Evolutionary conservation across 2,797 vertebrate species (phyloP), one percentile per base, ranked within the genome.

Genomic region (Agapornis canus): DNA sequence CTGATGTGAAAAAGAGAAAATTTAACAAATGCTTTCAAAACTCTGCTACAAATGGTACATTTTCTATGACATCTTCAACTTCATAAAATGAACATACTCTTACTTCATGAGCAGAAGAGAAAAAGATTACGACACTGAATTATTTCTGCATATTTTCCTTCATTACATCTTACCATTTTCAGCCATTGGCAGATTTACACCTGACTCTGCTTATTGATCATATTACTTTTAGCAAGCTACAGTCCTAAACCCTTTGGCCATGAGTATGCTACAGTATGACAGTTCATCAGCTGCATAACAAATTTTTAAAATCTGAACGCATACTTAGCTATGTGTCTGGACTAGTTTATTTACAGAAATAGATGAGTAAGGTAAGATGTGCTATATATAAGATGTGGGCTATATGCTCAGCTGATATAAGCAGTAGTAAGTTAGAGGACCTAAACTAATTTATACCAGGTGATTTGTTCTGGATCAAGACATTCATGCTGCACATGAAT

Each of bases 181-280:
- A 75, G 23, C 37, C 26, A 47, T 13, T 3, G 14, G 39, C 18
- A 86, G 37, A 61, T 54, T 69, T 79, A 79, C 12, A 51, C 2
- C 11, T 52, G 16, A 65, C 22, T 14, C 42, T 63, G 19, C 13
- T 72, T 70, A n/a, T 7, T n/a, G 20, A 79, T 48, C 10, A 31
- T 22, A 59, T 23, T 40, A 43, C 25, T 90, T 77, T 27, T 29
- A 70, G 60, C 43, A 91, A 0, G 3, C 9, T 73, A n/a, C 29
- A 85, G 31, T 32, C 32, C 64, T 66, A 85, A 82, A 80, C 8
- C 2, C 11, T 59, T 64, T 27, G 22, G 25, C 7, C 59, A 21
- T 0, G 0, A 69, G 19, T 9, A 39, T 9, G 8, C 16, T 66
- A 49, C 0, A 0, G 48, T 69, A 61, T 1, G 2, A 18, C 26